phyloP scores from a whole-genome alignment of 2,797 vertebrate genomes.

The Amphiprion clarkii region DNA sequence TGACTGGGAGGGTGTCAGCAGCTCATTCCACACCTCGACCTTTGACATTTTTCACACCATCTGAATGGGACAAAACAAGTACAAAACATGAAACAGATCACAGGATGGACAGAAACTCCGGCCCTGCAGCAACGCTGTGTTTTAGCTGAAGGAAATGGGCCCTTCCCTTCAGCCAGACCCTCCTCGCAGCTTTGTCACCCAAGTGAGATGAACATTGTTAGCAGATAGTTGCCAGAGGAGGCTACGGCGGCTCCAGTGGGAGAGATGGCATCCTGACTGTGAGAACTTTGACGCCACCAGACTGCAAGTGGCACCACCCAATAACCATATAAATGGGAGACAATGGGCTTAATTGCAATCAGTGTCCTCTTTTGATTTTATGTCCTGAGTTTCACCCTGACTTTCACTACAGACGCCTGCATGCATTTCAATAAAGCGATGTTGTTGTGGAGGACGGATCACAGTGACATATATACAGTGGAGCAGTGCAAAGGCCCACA shows the following conservation, averaged over 20 bases:
- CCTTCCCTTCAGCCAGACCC: constrained; percentile 75
- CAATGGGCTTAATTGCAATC: constrained; percentile 86
- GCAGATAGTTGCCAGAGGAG: constrained; percentile 90
- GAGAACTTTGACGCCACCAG: constrained; percentile 84
- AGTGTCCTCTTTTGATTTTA: constrained; percentile 69
- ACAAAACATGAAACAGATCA: constrained; percentile 81
- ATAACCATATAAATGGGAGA: constrained; percentile 90
- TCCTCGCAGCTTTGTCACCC: constrained; percentile 87
- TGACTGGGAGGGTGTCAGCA: constrained; percentile 52
- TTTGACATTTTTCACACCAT: constrained; percentile 80
- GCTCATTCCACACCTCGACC: constrained; percentile 74
- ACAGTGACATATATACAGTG: constrained; percentile 35
- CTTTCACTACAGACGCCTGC: constrained; percentile 55
- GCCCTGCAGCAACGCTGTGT: constrained; percentile 70
- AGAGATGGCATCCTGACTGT: constrained; percentile 82
- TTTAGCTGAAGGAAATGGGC: constrained; percentile 85
- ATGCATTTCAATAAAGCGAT: constrained; percentile 81
- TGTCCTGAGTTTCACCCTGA: constrained; percentile 70
- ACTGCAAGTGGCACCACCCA: constrained; percentile 75
- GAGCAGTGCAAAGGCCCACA: constrained; percentile 59
- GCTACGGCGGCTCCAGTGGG: constrained; percentile 66
- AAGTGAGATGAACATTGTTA: constrained; percentile 89
- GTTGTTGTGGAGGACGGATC: constrained; percentile 43
- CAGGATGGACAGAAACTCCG: constrained; percentile 79
- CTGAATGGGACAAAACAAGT: constrained; percentile 70